Conservation (phyloP, 1,140 invertebrate genomes). For the Lepidurus apus region DNA sequence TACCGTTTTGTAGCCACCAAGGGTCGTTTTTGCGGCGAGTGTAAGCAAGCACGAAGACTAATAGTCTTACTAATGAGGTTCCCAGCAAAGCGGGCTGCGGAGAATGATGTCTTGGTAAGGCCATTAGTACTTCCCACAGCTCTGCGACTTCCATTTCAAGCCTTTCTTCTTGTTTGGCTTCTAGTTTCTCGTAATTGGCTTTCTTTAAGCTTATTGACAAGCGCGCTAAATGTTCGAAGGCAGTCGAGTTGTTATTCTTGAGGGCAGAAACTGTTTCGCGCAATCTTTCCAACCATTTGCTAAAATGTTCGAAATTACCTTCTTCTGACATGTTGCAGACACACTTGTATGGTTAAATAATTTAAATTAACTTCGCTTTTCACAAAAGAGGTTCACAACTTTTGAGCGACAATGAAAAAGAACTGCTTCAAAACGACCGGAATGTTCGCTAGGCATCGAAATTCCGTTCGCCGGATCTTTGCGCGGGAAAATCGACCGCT, state of each 20-base stretch:
- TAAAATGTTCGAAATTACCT: not conserved
- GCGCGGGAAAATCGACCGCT: not conserved
- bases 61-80: conserved; percentile 19
- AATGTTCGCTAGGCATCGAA: not conserved
- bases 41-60: not conserved
- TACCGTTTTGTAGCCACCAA: not conserved
- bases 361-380: not conserved
- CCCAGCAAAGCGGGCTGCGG: not conserved
- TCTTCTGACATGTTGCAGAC: not conserved
- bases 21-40: not conserved
- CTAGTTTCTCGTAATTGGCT: not conserved
- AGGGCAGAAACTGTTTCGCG: not conserved
- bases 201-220: not conserved
- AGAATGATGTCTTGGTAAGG: not conserved
- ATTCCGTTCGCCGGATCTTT: not conserved
- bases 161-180: conserved; percentile 19
- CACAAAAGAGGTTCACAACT: not conserved
- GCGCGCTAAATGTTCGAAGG: not conserved
- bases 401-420: not conserved
- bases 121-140: not conserved
- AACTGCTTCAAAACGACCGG: not conserved
- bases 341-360: not conserved
- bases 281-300: not conserved
- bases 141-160: conserved; percentile 18
- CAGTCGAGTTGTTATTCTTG: not conserved